These are phyloP conservation scores for Ataeniobius toweri DNA, from an alignment of 2,797 vertebrate species.

Conservation along the genomic window DNA sequence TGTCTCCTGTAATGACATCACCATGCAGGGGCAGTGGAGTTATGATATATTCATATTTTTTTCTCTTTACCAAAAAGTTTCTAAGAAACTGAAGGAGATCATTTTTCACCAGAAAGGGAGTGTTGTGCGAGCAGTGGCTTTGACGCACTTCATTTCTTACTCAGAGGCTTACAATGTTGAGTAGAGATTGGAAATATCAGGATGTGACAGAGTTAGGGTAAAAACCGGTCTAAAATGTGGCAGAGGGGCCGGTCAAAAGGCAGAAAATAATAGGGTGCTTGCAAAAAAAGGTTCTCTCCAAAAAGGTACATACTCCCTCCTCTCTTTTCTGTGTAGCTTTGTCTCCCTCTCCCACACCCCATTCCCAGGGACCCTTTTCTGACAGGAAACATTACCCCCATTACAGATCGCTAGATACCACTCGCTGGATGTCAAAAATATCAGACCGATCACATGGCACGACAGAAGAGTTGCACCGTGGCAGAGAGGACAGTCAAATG, in stretches of 20 bases:
- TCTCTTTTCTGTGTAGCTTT: conserved; percentile 55
- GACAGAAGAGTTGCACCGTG: conserved; percentile 66
- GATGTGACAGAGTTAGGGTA: conserved; percentile 16
- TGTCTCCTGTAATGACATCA: conserved; percentile 44
- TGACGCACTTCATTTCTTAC: conserved; percentile 56
- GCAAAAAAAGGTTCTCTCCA: conserved; percentile 46
- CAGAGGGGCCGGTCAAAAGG: not conserved
- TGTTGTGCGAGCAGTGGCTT: conserved; percentile 12
- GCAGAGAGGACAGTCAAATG: conserved; percentile 76
- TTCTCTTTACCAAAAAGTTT: conserved; percentile 40
- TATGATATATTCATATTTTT: conserved; percentile 39
- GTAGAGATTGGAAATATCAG: conserved; percentile 24
- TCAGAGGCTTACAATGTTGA: conserved; percentile 23
- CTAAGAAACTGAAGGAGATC: conserved; percentile 53
- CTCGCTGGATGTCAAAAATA: conserved; percentile 73
- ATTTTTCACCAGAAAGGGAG: conserved; percentile 21
- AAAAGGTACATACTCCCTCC: conserved; percentile 46
- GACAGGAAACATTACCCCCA: conserved; percentile 79
- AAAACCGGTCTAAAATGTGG: conserved; percentile 51
- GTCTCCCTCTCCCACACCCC: conserved; percentile 47
- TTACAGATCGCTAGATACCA: conserved; percentile 74
- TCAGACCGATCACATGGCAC: conserved; percentile 74
- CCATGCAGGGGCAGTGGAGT: conserved; percentile 30
- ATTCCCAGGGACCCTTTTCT: conserved; percentile 62
- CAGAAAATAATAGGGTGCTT: no score